Percentiles rank a stretch among this genome's conserved stretches.
Evolutionary conservation across 1,140 invertebrate species (phyloP).

Genomic region (Eupeodes corollae): DNA sequence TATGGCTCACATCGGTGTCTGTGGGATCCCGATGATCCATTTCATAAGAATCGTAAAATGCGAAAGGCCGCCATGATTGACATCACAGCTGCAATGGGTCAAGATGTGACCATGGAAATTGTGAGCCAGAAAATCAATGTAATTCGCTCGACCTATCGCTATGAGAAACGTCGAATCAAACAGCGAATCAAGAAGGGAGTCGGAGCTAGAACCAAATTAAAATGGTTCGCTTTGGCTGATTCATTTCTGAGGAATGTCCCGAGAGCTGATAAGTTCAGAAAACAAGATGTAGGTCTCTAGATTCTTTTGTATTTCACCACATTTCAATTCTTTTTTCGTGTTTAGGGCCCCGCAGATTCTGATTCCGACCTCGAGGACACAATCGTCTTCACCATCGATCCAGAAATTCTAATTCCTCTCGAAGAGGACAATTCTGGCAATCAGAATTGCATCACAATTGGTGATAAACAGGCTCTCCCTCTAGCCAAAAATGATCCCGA

Average conservation of each 20-base stretch:
- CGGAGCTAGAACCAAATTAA: conserved; percentile 5
- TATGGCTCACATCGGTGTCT: conserved; percentile 6
- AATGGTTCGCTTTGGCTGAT: conserved; percentile 10
- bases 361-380: conserved; percentile 7
- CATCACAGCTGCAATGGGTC: conserved; percentile 5
- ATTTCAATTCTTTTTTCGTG: neutral
- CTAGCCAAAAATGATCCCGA: too few species aligned
- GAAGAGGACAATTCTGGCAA: neutral
- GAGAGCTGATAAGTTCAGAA: neutral
- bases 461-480: too few species aligned
- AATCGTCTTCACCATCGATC: conserved; percentile 6
- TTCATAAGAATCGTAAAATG: conserved; percentile 6
- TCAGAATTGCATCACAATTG: too few species aligned
- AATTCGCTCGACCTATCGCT: conserved; percentile 6
- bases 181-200: conserved; percentile 4
- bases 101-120: neutral
- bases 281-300: conserved; percentile 1
- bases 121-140: conserved; percentile 7
- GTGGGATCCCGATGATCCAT: conserved; percentile 2
- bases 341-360: conserved; percentile 1
- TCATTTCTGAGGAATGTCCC: conserved; percentile 6
- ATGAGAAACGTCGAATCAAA: conserved; percentile 9
- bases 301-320: too few species aligned
- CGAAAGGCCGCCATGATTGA: conserved; percentile 7
- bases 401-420: conserved; percentile 4